Conservation (phyloP, 2,888 invertebrate genomes). For the Biston betularia region DNA sequence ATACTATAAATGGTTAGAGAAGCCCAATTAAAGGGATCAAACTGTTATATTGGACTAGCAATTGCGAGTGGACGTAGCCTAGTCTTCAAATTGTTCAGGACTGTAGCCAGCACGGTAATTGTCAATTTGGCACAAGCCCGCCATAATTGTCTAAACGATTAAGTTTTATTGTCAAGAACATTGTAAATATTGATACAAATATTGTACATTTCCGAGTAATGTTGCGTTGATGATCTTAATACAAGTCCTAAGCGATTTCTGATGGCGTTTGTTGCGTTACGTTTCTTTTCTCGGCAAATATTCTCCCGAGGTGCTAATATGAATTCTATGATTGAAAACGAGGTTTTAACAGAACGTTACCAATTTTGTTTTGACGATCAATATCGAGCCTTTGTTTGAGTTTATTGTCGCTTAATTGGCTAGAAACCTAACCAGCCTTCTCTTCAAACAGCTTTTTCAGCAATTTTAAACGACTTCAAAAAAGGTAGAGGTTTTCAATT, state of each 20-base stretch:
- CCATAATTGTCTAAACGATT: constrained; percentile 66
- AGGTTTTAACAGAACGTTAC: constrained; percentile 14
- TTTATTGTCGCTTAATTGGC: constrained; percentile 16
- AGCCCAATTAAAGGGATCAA: constrained; percentile 45
- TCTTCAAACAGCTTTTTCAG: not conserved
- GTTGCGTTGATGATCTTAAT: constrained; percentile 61
- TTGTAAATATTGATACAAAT: constrained; percentile 69
- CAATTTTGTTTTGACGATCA: constrained; percentile 11
- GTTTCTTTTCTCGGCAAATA: constrained; percentile 19
- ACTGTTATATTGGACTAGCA: constrained; percentile 39
- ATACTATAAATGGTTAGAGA: not conserved
- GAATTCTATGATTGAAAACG: constrained; percentile 32
- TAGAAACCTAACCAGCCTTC: constrained; percentile 12
- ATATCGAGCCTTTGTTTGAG: not conserved
- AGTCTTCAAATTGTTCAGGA: constrained; percentile 54
- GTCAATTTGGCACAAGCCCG: constrained; percentile 56
- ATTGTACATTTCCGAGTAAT: constrained; percentile 56
- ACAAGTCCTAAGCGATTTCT: constrained; percentile 74
- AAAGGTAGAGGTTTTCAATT: too few relatives aligned
- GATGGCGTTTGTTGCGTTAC: constrained; percentile 55
- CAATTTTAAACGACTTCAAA: too few relatives aligned
- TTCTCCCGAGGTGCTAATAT: constrained; percentile 22
- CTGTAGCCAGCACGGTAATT: constrained; percentile 59
- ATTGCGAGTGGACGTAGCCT: constrained; percentile 37
- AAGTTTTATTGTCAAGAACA: constrained; percentile 64